Evolutionary conservation across 2,888 invertebrate genomes (phyloP).

Genomic region (Mythimna pallens): DNA sequence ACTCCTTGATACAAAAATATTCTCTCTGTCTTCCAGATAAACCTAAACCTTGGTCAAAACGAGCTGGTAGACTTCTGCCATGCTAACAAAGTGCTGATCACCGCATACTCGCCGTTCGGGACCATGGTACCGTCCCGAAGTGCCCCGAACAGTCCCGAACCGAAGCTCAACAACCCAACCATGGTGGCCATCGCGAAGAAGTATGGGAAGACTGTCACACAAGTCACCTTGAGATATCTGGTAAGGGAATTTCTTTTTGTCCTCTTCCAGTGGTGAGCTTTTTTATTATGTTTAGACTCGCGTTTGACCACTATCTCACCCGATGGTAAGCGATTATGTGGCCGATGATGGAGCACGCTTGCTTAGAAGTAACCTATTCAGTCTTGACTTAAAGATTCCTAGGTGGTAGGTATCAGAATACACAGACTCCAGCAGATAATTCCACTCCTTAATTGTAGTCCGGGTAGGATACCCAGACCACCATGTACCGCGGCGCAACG

Average conservation of each 20-base stretch:
- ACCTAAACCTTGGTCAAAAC: conserved; percentile 92
- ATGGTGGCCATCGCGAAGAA: conserved; percentile 91
- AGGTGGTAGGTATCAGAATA: too few relatives aligned
- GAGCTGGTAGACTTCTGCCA: conserved; percentile 92
- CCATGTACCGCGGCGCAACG: too few relatives aligned
- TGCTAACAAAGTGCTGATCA: conserved; percentile 89
- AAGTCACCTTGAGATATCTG: conserved; percentile 82
- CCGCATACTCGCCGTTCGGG: conserved; percentile 93
- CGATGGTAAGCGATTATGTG: too few relatives aligned
- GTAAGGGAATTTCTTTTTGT: conserved; percentile 46
- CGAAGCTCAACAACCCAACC: conserved; percentile 88
- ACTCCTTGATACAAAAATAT: background rate
- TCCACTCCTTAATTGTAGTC: too few relatives aligned
- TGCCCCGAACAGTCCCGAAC: conserved; percentile 85
- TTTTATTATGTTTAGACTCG: too few relatives aligned
- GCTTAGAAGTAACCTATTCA: too few relatives aligned
- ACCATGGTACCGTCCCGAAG: conserved; percentile 87
- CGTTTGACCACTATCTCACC: too few relatives aligned
- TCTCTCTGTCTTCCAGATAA: conserved; percentile 72
- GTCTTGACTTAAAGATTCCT: too few relatives aligned
- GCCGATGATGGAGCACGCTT: too few relatives aligned
- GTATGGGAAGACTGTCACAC: conserved; percentile 92
- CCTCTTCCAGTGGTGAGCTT: too few relatives aligned
- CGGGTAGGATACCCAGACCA: too few relatives aligned
- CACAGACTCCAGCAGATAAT: too few relatives aligned